Conservation (phyloP, 2,797 vertebrate genomes). For the Sebastes elongatus region DNA sequence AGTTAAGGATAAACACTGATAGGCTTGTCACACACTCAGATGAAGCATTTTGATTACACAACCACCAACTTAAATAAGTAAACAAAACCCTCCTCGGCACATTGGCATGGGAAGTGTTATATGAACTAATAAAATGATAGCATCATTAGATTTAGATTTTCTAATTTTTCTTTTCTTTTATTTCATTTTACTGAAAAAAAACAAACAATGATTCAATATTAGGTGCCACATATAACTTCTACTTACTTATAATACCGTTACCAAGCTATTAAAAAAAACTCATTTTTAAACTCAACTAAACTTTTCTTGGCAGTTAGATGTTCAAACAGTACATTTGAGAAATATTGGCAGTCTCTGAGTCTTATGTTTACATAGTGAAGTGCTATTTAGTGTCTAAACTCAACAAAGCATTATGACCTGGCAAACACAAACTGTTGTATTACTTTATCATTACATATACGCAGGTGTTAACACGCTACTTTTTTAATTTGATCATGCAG, state of each 20-base stretch:
- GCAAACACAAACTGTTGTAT: not conserved
- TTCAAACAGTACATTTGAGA: not conserved
- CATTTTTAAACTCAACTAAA: not conserved
- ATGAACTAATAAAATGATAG: not conserved
- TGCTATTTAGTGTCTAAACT: not conserved
- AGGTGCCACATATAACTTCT: not conserved
- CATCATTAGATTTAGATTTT: not conserved
- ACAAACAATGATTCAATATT: not conserved
- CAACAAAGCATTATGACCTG: not conserved
- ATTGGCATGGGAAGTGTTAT: not conserved
- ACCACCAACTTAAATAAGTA: not conserved
- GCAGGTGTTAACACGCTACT: not conserved
- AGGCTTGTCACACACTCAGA: not conserved
- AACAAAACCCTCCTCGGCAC: not conserved
- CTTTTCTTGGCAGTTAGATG: not conserved
- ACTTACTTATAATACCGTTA: not conserved
- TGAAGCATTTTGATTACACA: not conserved
- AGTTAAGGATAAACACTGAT: constrained; percentile 19
- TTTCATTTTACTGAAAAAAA: not conserved
- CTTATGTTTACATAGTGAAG: not conserved
- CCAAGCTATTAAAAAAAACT: not conserved
- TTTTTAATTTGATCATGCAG: not conserved
- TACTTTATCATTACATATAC: not conserved
- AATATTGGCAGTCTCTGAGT: not conserved
- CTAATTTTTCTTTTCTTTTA: not conserved